A percentile compares a stretch with the other conserved stretches of the same genome.
Conservation (phyloP, 2,113 vertebrate species). For the Myotis davidii region DNA sequence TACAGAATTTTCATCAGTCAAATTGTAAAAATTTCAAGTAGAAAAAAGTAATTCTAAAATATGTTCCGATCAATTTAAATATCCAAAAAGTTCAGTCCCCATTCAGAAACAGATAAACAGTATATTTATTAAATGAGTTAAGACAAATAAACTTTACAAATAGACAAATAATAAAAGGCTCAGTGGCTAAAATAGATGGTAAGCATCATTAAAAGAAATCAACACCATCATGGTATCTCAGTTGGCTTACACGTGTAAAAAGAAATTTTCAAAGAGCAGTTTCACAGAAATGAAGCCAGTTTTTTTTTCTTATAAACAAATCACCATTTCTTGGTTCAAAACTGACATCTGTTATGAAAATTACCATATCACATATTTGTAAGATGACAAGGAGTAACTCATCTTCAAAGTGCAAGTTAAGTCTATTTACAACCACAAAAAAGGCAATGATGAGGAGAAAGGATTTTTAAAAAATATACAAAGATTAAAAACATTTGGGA, state of each 20-base stretch:
- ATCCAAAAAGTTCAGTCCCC: constrained; percentile 88
- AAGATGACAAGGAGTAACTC: constrained; percentile 80
- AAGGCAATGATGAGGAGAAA: constrained; percentile 80
- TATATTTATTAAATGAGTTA: constrained; percentile 87
- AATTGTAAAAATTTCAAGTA: constrained; percentile 61
- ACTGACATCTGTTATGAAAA: constrained; percentile 82
- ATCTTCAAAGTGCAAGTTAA: constrained; percentile 78
- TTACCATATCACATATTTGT: constrained; percentile 78
- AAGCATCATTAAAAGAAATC: constrained; percentile 79
- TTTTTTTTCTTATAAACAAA: constrained; percentile 80
- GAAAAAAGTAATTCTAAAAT: constrained; percentile 71
- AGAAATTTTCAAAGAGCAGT: constrained; percentile 81
- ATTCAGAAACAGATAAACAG: constrained; percentile 89
- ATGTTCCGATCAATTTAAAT: constrained; percentile 74
- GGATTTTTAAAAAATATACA: constrained; percentile 82
- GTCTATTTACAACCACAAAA: constrained; percentile 82
- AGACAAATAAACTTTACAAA: constrained; percentile 83
- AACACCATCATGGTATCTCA: constrained; percentile 78
- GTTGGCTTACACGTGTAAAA: constrained; percentile 81
- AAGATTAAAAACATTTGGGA: constrained; percentile 82
- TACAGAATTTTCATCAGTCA: constrained; percentile 38
- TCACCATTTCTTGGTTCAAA: constrained; percentile 78
- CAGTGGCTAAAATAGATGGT: constrained; percentile 80
- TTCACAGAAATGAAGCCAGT: constrained; percentile 81
- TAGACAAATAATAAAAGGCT: constrained; percentile 83